phyloP scores from a whole-genome alignment of 2,888 invertebrate genomes.

The Eurytoma californica region DNA sequence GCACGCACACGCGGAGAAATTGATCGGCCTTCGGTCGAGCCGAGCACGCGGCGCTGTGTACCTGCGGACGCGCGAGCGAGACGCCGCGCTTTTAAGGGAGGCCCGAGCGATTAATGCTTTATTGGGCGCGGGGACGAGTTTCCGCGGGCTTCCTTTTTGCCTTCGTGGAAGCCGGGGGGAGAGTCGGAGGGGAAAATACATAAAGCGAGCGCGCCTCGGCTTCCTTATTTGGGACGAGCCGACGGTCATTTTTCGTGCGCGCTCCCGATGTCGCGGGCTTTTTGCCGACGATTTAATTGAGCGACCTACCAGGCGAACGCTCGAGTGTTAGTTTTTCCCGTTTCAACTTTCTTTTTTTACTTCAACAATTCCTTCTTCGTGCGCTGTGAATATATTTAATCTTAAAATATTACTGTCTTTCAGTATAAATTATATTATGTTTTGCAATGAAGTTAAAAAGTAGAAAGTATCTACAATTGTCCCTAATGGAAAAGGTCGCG shows the following conservation, averaged over 20 bases:
- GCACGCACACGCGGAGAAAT: conserved; percentile 25
- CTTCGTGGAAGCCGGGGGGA: conserved; percentile 30
- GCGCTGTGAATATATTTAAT: too few relatives aligned
- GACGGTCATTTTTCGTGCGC: conserved; percentile 39
- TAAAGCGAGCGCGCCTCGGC: conserved; percentile 13
- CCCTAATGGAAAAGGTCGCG: too few relatives aligned
- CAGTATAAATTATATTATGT: too few relatives aligned
- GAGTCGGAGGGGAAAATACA: conserved; percentile 17
- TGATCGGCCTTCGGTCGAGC: conserved; percentile 41
- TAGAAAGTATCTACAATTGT: too few relatives aligned
- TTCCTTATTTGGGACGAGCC: conserved; percentile 45
- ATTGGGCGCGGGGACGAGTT: conserved; percentile 40
- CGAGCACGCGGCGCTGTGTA: neutral
- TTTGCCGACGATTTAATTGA: conserved; percentile 53
- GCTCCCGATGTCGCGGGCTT: conserved; percentile 22
- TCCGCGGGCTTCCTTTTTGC: neutral
- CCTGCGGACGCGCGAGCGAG: neutral
- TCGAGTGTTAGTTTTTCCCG: neutral
- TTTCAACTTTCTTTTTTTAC: neutral
- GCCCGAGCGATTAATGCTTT: conserved; percentile 49
- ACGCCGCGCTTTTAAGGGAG: conserved; percentile 40
- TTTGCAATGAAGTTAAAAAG: too few relatives aligned
- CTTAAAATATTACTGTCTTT: too few relatives aligned
- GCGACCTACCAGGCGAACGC: neutral
- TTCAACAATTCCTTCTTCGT: neutral